Base-by-base conservation (phyloP, 1,140 invertebrate species). In the Drosophila teissieri region DNA sequence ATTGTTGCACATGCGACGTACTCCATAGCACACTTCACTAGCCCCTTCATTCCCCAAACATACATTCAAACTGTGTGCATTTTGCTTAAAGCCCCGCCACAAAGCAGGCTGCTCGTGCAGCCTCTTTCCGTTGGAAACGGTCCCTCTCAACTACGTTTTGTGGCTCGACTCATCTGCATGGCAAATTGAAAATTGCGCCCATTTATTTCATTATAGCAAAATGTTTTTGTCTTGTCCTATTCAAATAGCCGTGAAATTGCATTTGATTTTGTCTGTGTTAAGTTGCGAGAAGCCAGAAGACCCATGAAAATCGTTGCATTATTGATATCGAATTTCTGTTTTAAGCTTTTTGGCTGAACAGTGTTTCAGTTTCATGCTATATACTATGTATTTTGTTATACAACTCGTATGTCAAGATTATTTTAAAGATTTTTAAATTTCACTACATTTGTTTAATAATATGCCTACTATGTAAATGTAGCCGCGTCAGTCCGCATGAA, bases 171-270 rank as follows among this genome's bases (percentile, higher is more conserved):
- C 83, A 86, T 82, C 83, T 86, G 83, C 61, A 74, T 76, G 70
- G 75, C 60, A 86, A 86, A 86, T 86, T 86, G 83, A 88, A 86
- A 86, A 86, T 83, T 79, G 80, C 63, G 72, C 83, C 77, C 83
- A 86, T 86, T 86, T 86, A 86, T 86, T 86, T 70, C 83, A 86
- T 86, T 86, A 86, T 86, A 60, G 65, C 63, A 27, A 53, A 39
- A 39, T 48, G 51, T 44, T 61, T 51, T 78, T 62, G 55, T 62
- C 53, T 73, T 61, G 53, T 61, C 62, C 58, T 65, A 76, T 55
- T 76, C 83, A 86, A 88, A 83, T 79, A 86, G 79, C 83, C 83
- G 79, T 86, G 84, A 86, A 86, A 86, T 86, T 86, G 83, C 83
- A 83, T 88, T 86, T 74, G 67, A 72, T 76, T 88, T 79, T 76